phyloP scores from a whole-genome alignment of 2,113 vertebrate species.

The Tachysurus fulvidraco region DNA sequence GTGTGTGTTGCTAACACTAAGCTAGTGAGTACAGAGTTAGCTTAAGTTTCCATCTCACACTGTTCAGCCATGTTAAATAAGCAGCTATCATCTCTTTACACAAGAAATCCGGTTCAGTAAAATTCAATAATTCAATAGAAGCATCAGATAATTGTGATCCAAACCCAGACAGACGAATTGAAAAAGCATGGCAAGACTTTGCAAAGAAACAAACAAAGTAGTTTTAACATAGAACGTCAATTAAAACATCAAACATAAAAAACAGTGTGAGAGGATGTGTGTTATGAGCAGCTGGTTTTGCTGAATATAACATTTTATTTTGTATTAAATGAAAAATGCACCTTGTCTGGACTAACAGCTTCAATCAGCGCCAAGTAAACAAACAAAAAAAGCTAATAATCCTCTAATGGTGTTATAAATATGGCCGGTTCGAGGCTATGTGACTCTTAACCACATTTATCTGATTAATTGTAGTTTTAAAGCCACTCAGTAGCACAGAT shows the following conservation, averaged over 20 bases:
- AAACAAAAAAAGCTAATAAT: background rate
- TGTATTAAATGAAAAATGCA: background rate
- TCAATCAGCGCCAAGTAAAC: background rate
- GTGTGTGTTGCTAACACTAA: background rate
- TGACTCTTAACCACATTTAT: background rate
- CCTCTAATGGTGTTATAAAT: background rate
- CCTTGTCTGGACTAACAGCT: background rate
- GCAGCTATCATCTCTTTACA: background rate
- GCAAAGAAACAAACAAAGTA: no score
- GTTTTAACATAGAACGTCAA: background rate
- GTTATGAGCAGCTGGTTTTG: background rate
- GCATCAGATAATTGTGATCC: background rate
- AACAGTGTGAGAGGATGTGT: background rate
- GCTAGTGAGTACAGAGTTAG: background rate
- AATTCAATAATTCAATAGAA: background rate
- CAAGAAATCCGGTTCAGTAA: no score
- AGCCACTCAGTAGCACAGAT: conserved; percentile 13
- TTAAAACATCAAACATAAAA: background rate
- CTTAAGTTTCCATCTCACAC: no score
- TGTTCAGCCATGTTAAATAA: background rate
- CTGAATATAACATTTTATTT: background rate
- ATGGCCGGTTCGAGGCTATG: background rate
- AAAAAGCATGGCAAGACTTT: background rate
- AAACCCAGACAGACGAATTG: background rate
- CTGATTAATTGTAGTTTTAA: conserved; percentile 16